Conservation (phyloP, 2,888 invertebrate species). For the Selenia dentaria region DNA sequence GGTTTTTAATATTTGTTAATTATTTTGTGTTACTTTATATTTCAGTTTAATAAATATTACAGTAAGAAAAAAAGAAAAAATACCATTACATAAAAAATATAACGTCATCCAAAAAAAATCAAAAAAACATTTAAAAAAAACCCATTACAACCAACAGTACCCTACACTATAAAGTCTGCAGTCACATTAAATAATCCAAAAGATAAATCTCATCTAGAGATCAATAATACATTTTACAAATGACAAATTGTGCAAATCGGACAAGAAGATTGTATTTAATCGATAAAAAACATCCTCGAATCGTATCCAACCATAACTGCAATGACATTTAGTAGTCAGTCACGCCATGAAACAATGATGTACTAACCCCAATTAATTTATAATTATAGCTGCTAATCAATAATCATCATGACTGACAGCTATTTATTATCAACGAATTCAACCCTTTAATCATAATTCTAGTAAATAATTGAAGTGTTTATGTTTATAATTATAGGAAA, state of each 20-base stretch:
- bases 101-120: too few species aligned
- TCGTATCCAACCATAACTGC: constrained; percentile 7
- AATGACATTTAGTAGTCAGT: constrained; percentile 4
- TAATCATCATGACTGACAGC: background rate
- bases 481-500: too few species aligned
- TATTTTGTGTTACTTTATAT: too few species aligned
- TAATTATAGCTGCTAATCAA: constrained; percentile 5
- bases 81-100: too few species aligned
- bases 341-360: constrained; percentile 10
- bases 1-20: too few species aligned
- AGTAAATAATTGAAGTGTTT: too few species aligned
- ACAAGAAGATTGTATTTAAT: constrained; percentile 15
- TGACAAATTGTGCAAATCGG: constrained; percentile 18
- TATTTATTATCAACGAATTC: too few species aligned
- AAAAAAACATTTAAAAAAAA: too few species aligned
- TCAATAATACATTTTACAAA: constrained; percentile 6
- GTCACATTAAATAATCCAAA: background rate
- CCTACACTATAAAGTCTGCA: background rate
- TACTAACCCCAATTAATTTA: constrained; percentile 7
- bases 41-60: too few species aligned
- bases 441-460: too few species aligned
- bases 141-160: background rate
- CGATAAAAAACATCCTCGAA: constrained; percentile 2
- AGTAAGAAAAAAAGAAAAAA: too few species aligned
- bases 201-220: background rate